phyloP scores from a whole-genome alignment of 1,140 invertebrate species.

The Antheraea mylitta region DNA sequence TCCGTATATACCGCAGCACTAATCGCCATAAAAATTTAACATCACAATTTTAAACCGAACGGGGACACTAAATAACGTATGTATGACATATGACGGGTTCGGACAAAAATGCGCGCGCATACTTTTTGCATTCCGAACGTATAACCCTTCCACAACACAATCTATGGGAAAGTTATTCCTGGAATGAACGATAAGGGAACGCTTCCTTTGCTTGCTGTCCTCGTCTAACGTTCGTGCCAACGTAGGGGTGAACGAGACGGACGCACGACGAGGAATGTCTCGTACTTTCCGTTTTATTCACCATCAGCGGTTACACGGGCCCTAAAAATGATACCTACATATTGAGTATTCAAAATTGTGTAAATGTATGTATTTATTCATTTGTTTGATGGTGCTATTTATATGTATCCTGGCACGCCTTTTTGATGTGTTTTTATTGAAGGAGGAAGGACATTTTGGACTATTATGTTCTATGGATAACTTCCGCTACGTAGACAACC shows the following conservation, averaged over 20 bases:
- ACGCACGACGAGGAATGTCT: slow-evolving; percentile 50
- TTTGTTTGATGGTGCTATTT: neutral
- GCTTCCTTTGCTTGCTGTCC: slow-evolving; percentile 55
- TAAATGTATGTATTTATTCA: slow-evolving; percentile 13
- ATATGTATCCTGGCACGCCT: neutral
- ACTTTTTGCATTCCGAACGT: slow-evolving; percentile 68
- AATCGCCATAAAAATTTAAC: too few species aligned
- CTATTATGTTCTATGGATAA: neutral
- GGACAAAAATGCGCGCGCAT: slow-evolving; percentile 33
- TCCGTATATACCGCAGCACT: too few species aligned
- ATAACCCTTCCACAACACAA: slow-evolving; percentile 52
- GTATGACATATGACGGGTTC: slow-evolving; percentile 29
- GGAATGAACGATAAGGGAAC: slow-evolving; percentile 69
- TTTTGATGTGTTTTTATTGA: neutral
- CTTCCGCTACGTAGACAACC: neutral
- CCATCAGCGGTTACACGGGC: neutral
- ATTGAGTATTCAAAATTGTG: slow-evolving; percentile 4
- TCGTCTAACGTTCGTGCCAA: slow-evolving; percentile 27
- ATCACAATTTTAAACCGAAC: neutral
- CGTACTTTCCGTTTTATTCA: slow-evolving; percentile 3
- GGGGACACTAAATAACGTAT: neutral
- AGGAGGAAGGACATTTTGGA: neutral
- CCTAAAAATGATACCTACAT: slow-evolving; percentile 1
- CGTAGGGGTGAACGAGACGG: slow-evolving; percentile 32
- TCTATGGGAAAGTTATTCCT: slow-evolving; percentile 74